Base-by-base conservation (phyloP, 53 echinoderm and acorn worm species). In the Temnopleurus reevesii region DNA sequence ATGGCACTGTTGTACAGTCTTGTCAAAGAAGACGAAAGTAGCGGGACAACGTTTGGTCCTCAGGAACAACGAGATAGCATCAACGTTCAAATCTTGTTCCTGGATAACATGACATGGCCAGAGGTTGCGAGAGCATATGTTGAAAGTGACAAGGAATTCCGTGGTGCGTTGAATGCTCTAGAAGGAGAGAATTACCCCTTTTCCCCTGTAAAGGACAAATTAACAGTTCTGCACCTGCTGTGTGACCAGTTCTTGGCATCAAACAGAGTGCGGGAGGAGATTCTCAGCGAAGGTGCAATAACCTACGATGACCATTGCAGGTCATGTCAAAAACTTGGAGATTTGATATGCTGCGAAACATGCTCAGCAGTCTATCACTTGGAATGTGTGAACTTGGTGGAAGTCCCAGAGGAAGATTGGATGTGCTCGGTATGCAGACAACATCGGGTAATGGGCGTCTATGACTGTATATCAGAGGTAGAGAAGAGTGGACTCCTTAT, bases 361-460 rank as follows among this genome's bases (percentile, higher is more conserved):
- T 99, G 99, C 54, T 94, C 99, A 17, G 96, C 99, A 28, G 99
- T 99, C 28, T 99, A 99, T 84, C 99, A 99, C 76, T 84, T 99
- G 65, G 94, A 99, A 46, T 99, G 99, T 61, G 94, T 95, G 23
- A 93, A 94, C 45, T 88, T 99, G 26, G 92, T 92, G 17, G 98
- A 96, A 81, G 99, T 99, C 18, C 99, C 99, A 61, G 99, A 99
- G 65, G 99, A 99, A 79, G 96, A 99, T 33, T 99, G 99, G 99
- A 59, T 95, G 71, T 99, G 99, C 58, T 90, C 96, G 27, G 93
- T 99, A 0, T 99, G 96, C 86, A 64, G 88, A 55, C 93, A 91
- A 55, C 95, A 99, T 89, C 93, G 90, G 4, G 93, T 99, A 7
- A 59, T 91, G 3, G 99, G 99, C 1, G 96, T 96, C 29, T 91